Evolutionary conservation across 2,113 vertebrate species (phyloP).

Genomic region (Corvus hawaiiensis): DNA sequence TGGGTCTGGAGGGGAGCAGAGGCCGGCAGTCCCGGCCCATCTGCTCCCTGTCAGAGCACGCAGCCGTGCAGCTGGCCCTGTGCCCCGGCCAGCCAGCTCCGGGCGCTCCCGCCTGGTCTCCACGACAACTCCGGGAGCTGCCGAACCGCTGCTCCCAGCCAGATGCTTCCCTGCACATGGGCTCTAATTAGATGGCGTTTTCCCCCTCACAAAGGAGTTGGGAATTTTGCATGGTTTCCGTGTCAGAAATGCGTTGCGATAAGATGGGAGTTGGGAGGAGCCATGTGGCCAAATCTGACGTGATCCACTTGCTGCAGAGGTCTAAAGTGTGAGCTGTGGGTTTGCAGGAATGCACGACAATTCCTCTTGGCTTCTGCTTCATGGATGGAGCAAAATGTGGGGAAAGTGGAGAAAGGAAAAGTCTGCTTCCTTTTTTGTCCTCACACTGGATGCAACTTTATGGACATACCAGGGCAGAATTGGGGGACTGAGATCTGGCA

Average conservation of each 20-base stretch:
- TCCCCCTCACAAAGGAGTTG: neutral
- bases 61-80: conserved; percentile 71
- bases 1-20: conserved; percentile 56
- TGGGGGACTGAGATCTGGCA: neutral
- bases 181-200: conserved; percentile 73
- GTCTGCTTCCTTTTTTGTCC: neutral
- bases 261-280: neutral
- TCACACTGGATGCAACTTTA: neutral
- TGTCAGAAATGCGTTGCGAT: neutral
- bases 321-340: neutral
- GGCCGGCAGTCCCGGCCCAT: conserved; percentile 70
- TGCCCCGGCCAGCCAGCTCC: conserved; percentile 65
- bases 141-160: conserved; percentile 67
- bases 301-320: neutral
- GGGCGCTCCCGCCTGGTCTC: conserved; percentile 70
- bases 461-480: neutral
- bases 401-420: neutral
- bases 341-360: neutral
- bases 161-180: conserved; percentile 77
- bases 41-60: conserved; percentile 77
- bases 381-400: neutral
- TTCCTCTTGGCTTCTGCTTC: neutral
- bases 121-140: conserved; percentile 71
- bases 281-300: neutral
- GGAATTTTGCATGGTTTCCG: neutral